Evolutionary conservation across 2,888 invertebrate species (phyloP), one percentile per base, ranked within the genome.

Genomic region (Acleris sparsana): DNA sequence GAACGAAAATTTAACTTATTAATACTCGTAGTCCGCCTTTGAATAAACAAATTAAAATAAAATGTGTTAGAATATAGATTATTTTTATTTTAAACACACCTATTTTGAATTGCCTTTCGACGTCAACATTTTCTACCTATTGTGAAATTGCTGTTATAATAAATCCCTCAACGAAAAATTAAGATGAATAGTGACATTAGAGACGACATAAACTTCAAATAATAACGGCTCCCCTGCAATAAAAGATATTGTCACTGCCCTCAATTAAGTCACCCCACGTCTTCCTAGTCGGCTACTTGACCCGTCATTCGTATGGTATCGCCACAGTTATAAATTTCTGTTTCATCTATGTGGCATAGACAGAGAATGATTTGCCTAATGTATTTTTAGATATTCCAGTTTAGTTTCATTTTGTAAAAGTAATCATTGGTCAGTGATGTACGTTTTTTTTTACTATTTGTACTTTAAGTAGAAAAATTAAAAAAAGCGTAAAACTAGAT

Each of bases 221-320:
- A 43, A 22, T 55, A 33, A 13, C 22, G 44, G 49, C 20, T 46
- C 55, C 65, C 55, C 62, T 17, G 39, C 49, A 53, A 53, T 59
- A 53, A 65, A 51, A 61, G 44, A 20, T 62, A 62, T 64, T 64
- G 53, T 56, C 46, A 25, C 49, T 56, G 29, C 22, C 22, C n/a
- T 17, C 65, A 65, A 65, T 65, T 65, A 65, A 65, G 60, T 25
- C 65, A 65, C 65, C 65, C 64, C 55, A 33, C 20, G 49, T 55
- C 48, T 49, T 18, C 9, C 16, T 9, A 44, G 44, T 29, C 48
- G 9, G 48, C 48, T 39, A 60, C 44, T 60, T 65, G 65, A 65
- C 60, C 64, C 49, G 49, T 11, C 20, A 48, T n/a, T 65, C 25
- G 43, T 65, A 60, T 5, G 64, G 60, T 22, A 51, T 60, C 64